These are phyloP conservation scores for Rhamphomyia laevipes DNA, from an alignment of 2,888 invertebrate genomes.

Conservation along the genomic window DNA sequence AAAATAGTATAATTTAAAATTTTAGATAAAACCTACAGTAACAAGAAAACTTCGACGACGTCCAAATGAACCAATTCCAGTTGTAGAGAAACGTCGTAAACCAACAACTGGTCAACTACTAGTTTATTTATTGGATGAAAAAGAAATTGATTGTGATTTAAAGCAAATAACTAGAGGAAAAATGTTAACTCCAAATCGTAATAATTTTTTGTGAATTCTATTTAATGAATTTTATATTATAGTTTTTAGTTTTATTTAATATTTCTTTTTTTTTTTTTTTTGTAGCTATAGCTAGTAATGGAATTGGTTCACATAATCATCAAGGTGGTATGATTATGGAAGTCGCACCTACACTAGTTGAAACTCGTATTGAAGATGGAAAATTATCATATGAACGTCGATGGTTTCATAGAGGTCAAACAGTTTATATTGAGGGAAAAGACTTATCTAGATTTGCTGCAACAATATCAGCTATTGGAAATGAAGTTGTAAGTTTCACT, in stretches of 20 bases:
- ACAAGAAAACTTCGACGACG: slow-evolving; percentile 84
- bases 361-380: slow-evolving; percentile 88
- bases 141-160: slow-evolving; percentile 77
- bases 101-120: slow-evolving; percentile 76
- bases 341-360: slow-evolving; percentile 44
- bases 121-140: slow-evolving; percentile 75
- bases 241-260: neutral
- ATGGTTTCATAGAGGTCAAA: slow-evolving; percentile 93
- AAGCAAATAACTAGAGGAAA: slow-evolving; percentile 61
- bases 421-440: slow-evolving; percentile 80
- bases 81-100: slow-evolving; percentile 75
- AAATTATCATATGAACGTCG: slow-evolving; percentile 84
- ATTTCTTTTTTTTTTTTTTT: slow-evolving; percentile 17
- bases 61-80: slow-evolving; percentile 87
- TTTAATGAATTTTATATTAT: neutral
- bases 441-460: slow-evolving; percentile 77
- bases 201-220: slow-evolving; percentile 19
- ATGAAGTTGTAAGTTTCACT: slow-evolving; percentile 59
- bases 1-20: neutral
- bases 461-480: slow-evolving; percentile 82
- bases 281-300: slow-evolving; percentile 38
- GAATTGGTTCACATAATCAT: slow-evolving; percentile 19
- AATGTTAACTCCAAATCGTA: slow-evolving; percentile 41
- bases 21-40: slow-evolving; percentile 82
- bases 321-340: neutral